Evolutionary conservation across 2,888 invertebrate genomes (phyloP), one percentile per base, ranked within the genome.

Genomic region (Apotomis capreana): DNA sequence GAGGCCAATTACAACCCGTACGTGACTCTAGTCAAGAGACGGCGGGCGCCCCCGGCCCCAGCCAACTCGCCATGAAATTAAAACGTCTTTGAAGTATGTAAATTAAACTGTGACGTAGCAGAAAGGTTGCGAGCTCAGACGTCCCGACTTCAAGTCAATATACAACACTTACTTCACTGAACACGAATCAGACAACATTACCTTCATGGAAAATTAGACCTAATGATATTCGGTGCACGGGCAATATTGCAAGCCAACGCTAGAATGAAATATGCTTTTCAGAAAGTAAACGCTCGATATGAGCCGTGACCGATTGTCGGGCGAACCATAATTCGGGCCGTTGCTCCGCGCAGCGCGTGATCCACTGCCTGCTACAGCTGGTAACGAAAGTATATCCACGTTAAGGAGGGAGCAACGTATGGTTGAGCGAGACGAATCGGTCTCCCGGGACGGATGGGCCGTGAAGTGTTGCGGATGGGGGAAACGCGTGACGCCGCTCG

Each of bases 11-110:
- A 73, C 73, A 26, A 46, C 55, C 26, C 57, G 70, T 70, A 74
- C 74, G 78, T 78, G 75, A 73, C 67, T 54, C 71, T 61, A 55
- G 65, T 61, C 40, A 40, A 55, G 46, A 54, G 59, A 15, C 37
- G 26, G 26, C 26, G 26, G 26, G 26, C 12, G 13, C 59, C 52
- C 36, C 64, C 62, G 13, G 15, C 6, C 57, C 40, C 58, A 26
- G 26, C 54, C 78, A 74, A 78, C 77, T 71, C 74, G 76, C 78
- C 81, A 78, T 79, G 80, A 81, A 82, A 81, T 81, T 81, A 79
- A 79, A 79, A 74, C 77, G 76, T 78, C 78, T 80, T 79, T 79
- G 77, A 76, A 78, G 76, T 79, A 79, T 78, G 78, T 74, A 79
- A 80, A 80, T 80, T 74, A 76, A 78, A 78, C 76, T 76, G 76